These are phyloP conservation scores for Sarcophaga variegata DNA, from an alignment of 2,888 invertebrate species.

Conservation along the genomic window DNA sequence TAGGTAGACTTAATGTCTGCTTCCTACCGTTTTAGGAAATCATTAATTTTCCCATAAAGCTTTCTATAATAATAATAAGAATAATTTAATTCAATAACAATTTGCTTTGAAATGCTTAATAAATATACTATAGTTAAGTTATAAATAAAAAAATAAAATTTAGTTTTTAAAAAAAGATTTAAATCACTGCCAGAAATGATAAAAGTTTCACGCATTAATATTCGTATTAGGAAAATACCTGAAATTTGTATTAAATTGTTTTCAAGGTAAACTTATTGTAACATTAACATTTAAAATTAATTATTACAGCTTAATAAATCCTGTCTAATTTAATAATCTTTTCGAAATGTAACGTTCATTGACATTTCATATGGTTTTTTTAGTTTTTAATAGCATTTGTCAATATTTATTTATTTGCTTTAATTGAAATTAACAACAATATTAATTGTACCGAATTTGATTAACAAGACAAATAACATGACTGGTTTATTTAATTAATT, in stretches of 20 bases:
- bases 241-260: constrained; percentile 15
- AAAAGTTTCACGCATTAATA: constrained; percentile 18
- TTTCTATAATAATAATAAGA: constrained; percentile 21
- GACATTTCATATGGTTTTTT: constrained; percentile 40
- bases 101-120: constrained; percentile 1
- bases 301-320: constrained; percentile 44
- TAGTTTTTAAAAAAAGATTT: constrained; percentile 19
- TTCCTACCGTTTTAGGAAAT: constrained; percentile 69
- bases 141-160: constrained; percentile 10
- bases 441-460: background rate
- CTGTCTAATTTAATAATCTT: constrained; percentile 25
- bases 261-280: constrained; percentile 59
- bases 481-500: constrained; percentile 38
- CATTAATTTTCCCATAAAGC: constrained; percentile 66
- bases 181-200: constrained; percentile 19
- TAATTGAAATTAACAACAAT: constrained; percentile 17
- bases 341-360: constrained; percentile 35
- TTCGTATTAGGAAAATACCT: constrained; percentile 10
- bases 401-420: background rate
- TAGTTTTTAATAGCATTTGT: background rate
- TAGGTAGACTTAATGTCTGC: constrained; percentile 66
- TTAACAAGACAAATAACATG: constrained; percentile 31
- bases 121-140: background rate
- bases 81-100: constrained; percentile 38
- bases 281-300: constrained; percentile 29